A percentile compares a stretch with the other conserved stretches of the same genome.
phyloP scores from a whole-genome alignment of 2,113 vertebrate species.

The Bubo scandiacus region DNA sequence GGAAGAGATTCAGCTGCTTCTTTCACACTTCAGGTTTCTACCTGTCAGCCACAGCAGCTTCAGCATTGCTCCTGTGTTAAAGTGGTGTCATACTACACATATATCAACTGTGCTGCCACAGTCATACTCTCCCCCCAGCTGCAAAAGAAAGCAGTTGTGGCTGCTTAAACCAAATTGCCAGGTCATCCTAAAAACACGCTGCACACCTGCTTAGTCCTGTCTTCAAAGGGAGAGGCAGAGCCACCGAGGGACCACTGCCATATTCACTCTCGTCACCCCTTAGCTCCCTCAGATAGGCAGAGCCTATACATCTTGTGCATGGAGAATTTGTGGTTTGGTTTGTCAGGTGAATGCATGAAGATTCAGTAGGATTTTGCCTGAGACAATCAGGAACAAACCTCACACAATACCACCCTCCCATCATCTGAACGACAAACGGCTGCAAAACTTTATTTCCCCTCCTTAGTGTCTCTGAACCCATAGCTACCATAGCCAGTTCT shows the following conservation, averaged over 20 bases:
- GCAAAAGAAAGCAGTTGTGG: not conserved
- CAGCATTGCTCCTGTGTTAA: not conserved
- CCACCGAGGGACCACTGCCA: not conserved
- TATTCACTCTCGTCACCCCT: not conserved
- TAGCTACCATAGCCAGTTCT: not conserved
- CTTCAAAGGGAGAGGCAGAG: not conserved
- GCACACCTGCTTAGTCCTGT: not conserved
- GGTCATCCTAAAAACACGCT: not conserved
- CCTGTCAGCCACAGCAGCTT: not conserved
- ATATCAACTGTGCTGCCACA: fast-evolving
- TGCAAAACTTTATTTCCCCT: not conserved
- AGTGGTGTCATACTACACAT: fast-evolving
- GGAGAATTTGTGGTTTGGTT: not conserved
- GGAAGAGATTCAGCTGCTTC: not conserved
- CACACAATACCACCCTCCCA: not conserved
- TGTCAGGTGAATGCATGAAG: not conserved
- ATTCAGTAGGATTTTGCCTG: not conserved
- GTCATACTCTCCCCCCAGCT: not conserved
- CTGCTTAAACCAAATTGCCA: not conserved
- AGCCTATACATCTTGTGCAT: not conserved
- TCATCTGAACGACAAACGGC: not conserved
- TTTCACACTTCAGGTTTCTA: not conserved
- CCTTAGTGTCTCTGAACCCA: not conserved
- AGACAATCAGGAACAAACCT: not conserved
- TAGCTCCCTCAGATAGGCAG: not conserved